Evolutionary conservation across 1,140 invertebrate genomes (phyloP), one percentile per base, ranked within the genome.

Genomic region (Ceratina australensis): DNA sequence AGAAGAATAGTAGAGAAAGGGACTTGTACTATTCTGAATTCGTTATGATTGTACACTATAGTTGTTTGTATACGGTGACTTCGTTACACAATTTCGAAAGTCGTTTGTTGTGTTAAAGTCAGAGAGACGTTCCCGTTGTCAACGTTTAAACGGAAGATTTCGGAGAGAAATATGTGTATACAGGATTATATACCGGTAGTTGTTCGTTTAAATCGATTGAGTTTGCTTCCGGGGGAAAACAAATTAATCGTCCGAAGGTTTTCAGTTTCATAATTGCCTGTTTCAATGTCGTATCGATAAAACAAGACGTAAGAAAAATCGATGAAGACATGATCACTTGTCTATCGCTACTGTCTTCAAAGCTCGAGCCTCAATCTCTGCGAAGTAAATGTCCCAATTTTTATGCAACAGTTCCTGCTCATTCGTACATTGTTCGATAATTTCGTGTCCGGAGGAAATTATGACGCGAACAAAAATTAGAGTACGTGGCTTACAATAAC

Each of bases 1-100:
- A 33, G 13, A 69, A 8, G 42, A 72, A 72, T 72, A 72, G 69
- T 72, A 72, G 8, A 61, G 56, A 72, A 16, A 16, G 13, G n/a
- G 42, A 61, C 56, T 49, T 72, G 69, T 72, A 72, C 69, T 72
- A 20, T 72, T 61, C 69, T 59, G 13, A 59, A 22, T 24, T 52
- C 3, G 15, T 15, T 20, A 20, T 20, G 0, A 4, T 18, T 54
- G 4, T 22, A 28, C 3, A 50, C 4, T 63, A 26, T 60, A 5
- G 13, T 20, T 61, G 54, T n/a, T n/a, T 72, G 1, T 18, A n/a
- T 18, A 18, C 1, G 26, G 5, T 60, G 10, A n/a, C 47, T 52
- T 69, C 3, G 20, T 16, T 47, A 54, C 52, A n/a, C 15, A 15
- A 18, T 20, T 68, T 52, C 20, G 24, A 42, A 26, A 57, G 28